These are phyloP conservation scores for Cettia cetti DNA, from an alignment of 2,113 vertebrate genomes.

Conservation along the genomic window DNA sequence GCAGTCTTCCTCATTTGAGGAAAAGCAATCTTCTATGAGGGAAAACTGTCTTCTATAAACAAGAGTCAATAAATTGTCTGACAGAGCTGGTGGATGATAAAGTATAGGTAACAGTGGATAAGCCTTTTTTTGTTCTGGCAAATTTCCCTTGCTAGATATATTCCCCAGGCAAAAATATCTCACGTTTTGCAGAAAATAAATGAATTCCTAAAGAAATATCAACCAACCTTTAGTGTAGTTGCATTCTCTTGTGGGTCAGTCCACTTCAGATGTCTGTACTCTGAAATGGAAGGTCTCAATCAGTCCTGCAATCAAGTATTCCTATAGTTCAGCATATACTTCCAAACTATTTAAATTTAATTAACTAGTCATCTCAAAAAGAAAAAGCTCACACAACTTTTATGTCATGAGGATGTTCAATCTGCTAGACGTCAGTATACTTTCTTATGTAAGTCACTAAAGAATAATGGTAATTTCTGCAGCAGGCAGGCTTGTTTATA, in stretches of 20 bases:
- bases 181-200: background rate
- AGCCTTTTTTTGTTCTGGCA: background rate
- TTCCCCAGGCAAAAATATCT: background rate
- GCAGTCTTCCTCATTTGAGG: conserved; percentile 21
- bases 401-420: background rate
- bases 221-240: background rate
- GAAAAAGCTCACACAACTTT: background rate
- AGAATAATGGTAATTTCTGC: background rate
- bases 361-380: background rate
- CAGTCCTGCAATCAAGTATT: background rate
- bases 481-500: background rate
- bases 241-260: background rate
- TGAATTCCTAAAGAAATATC: background rate
- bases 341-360: background rate
- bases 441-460: background rate
- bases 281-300: background rate
- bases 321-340: background rate
- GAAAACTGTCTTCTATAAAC: background rate
- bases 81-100: background rate
- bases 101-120: background rate
- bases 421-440: background rate
- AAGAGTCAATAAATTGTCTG: background rate
- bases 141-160: conserved; percentile 9
- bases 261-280: background rate
- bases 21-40: background rate